Evolutionary conservation across 2,888 invertebrate genomes (phyloP).

Genomic region (Allygus modestus): DNA sequence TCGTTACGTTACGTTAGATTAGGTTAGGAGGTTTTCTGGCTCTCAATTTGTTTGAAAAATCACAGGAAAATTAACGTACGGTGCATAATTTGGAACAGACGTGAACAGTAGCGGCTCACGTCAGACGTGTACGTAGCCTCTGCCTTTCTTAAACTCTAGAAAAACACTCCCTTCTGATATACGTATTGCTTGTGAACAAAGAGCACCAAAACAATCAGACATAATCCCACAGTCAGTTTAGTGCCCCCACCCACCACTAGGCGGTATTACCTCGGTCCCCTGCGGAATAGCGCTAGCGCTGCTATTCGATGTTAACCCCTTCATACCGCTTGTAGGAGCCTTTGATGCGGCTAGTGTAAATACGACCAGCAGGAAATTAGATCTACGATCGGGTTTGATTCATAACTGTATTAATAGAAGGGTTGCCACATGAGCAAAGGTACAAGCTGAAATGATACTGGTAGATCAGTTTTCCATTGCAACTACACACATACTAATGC

Average conservation of each 20-base stretch:
- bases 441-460: too few species aligned
- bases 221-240: too few species aligned
- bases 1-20: too few species aligned
- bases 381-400: background rate
- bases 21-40: too few species aligned
- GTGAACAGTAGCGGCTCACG: too few species aligned
- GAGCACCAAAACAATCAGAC: background rate
- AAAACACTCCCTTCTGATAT: background rate
- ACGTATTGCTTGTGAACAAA: background rate
- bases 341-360: background rate
- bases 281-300: background rate
- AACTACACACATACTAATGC: too few species aligned
- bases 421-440: background rate
- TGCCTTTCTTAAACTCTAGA: background rate
- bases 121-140: too few species aligned
- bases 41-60: too few species aligned
- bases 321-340: background rate
- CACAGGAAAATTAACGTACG: too few species aligned
- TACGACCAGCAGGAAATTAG: background rate
- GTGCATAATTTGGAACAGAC: too few species aligned
- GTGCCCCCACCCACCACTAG: too few species aligned
- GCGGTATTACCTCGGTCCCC: background rate
- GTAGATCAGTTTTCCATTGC: too few species aligned
- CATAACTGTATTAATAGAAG: slow-evolving; percentile 3
- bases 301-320: background rate